Evolutionary conservation across 2,113 vertebrate species (phyloP).

Genomic region (Festucalex cinctus): DNA sequence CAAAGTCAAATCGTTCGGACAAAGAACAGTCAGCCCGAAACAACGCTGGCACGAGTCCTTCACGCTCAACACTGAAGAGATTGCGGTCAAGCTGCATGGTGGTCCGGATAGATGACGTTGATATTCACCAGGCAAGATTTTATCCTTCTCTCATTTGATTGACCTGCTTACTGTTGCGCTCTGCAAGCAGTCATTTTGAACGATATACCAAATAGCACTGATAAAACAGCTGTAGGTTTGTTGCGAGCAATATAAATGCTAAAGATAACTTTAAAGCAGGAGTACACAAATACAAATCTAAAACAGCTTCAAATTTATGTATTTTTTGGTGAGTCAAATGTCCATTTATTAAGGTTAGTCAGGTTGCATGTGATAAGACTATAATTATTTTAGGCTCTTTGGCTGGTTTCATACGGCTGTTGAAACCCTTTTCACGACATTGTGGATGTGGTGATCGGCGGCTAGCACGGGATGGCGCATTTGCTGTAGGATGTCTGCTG

Average conservation of each 20-base stretch:
- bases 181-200: not conserved
- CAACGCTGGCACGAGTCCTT: conserved; percentile 46
- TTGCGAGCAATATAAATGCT: too few relatives aligned
- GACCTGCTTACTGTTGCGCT: conserved; percentile 5
- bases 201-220: not conserved
- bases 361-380: not conserved
- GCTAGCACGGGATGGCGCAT: too few relatives aligned
- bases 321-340: too few relatives aligned
- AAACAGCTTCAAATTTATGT: too few relatives aligned
- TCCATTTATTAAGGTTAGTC: not conserved
- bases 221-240: not conserved
- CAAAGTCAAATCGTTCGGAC: conserved; percentile 45
- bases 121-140: conserved; percentile 85
- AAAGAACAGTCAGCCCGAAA: conserved; percentile 55
- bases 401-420: too few relatives aligned
- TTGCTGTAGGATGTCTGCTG: too few relatives aligned
- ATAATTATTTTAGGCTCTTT: too few relatives aligned
- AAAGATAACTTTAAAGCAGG: too few relatives aligned
- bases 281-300: too few relatives aligned
- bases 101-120: conserved; percentile 87
- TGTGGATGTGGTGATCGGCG: too few relatives aligned
- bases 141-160: conserved; percentile 33
- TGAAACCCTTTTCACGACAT: too few relatives aligned
- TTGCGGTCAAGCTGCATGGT: conserved; percentile 91
- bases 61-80: conserved; percentile 74